Base-by-base conservation (phyloP, 2,888 invertebrate genomes). In the Timema cristinae region DNA sequence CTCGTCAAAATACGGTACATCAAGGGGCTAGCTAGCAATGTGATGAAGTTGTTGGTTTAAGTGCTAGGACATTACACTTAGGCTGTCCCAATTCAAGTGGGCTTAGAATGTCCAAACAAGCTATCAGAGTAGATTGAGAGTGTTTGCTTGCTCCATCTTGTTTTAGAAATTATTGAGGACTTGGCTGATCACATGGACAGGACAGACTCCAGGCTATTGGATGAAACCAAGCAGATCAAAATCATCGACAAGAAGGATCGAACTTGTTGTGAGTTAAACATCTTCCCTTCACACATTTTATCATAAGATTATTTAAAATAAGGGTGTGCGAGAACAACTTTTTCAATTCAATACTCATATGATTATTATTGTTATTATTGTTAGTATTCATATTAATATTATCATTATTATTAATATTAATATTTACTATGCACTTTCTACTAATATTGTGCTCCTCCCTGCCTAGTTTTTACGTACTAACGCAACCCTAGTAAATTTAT, bases 101-200 rank as follows among this genome's bases (percentile, higher is more conserved):
- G 32, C 4, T 32, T 32, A 32, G 32, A 32, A 32, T 32, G 32
- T 32, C 32, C 32, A 32, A 32, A 32, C 32, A 32, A 32, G 4
- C 32, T 32, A 32, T 32, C 32, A 32, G 32, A 32, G 4, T 4
- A 32, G 32, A 32, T 32, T 32, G 32, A 32, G 32, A 32, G 32
- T 4, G 32, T 32, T 32, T 32, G 32, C 32, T 32, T 32, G 32
- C 32, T 32, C 32, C 32, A 50, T 77, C 76, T 75, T 74, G 75
- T 83, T 83, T 11, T 78, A 91, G 92, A 90, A 79, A 87, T 94
- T 72, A 85, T 94, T 75, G 92, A 92, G 78, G 91, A 91, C 80
- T 85, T 94, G 75, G 88, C 88, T 0, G 89, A 89, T 73, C 89
- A 89, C 73, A 89, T 91, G 80, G 92, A 92, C 74, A 82, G 86